Evolutionary conservation across 2,888 invertebrate species (phyloP), one percentile per base, ranked within the genome.

Genomic region (Melanostoma scalare): DNA sequence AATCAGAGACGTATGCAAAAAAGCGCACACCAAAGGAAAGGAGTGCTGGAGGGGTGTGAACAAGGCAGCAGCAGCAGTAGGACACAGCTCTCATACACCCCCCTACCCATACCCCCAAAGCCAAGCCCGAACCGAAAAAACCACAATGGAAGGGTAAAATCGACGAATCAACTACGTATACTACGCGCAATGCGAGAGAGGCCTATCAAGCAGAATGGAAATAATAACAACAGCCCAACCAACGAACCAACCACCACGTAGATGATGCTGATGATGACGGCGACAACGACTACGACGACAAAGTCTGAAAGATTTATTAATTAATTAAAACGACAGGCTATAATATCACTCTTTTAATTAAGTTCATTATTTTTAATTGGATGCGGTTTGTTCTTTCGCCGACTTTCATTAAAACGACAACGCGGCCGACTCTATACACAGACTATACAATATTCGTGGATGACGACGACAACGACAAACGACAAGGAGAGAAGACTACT

Each of bases 311-410:
- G 87, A 86, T 87, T 87, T 87, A 87, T 87, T 86, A 86, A 87
- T 87, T 87, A 87, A 87, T 87, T 87, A 87, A 87, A 87, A 85
- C 86, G 86, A 86, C 86, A 86, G 85, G 85, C 87, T 86, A 86
- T 87, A 87, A 86, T 86, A 87, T 86, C 86, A 85, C 86, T 87
- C 86, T 86, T 87, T 86, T 87, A 87, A 87, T 87, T 87, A 87
- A 87, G 81, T 87, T 87, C 87, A 87, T 87, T 87, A 87, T 87
- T 87, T 87, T 87, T 87, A 87, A 87, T 87, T 87, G 87, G 87
- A 87, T 86, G 86, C 86, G 87, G 87, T 87, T 86, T 86, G 86
- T 86, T 87, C 87, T 86, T 87, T 87, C 86, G 86, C 86, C 85
- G 84, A 85, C 86, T 86, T 85, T 86, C 85, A 86, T 82, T 84